Conservation (phyloP, 2,113 vertebrate genomes). For the Bettongia penicillata region DNA sequence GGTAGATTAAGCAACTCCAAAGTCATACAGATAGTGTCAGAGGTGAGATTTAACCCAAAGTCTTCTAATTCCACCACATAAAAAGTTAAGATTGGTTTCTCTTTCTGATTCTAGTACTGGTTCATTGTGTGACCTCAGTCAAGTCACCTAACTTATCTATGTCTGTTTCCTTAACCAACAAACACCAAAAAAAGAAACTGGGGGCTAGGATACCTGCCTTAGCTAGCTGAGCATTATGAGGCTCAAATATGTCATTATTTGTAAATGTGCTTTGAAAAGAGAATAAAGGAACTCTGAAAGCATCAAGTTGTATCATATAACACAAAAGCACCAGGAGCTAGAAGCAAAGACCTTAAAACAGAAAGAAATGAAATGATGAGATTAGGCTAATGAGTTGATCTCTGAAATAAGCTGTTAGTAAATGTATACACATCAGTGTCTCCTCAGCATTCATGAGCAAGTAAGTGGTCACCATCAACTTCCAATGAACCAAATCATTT, state of each 20-base stretch:
- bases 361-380: slow-evolving; percentile 52
- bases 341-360: slow-evolving; percentile 67
- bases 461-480: slow-evolving; percentile 28
- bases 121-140: not conserved
- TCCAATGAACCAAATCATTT: slow-evolving; percentile 71
- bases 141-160: not conserved
- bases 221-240: not conserved
- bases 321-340: slow-evolving; percentile 61
- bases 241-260: not conserved
- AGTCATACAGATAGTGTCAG: not conserved
- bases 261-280: slow-evolving; percentile 65
- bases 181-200: not conserved
- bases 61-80: not conserved
- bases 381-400: slow-evolving; percentile 51
- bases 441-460: slow-evolving; percentile 53
- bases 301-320: slow-evolving; percentile 51
- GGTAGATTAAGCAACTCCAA: not conserved
- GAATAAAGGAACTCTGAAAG: slow-evolving; percentile 56
- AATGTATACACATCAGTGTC: slow-evolving; percentile 48
- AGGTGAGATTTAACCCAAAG: not conserved
- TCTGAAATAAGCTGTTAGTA: slow-evolving; percentile 48
- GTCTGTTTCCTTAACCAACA: not conserved
- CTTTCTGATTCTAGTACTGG: not conserved
- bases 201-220: not conserved
- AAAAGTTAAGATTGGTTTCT: not conserved